Evolutionary conservation across 2,888 invertebrate genomes (phyloP).

Genomic region (Nephrotoma appendiculata): DNA sequence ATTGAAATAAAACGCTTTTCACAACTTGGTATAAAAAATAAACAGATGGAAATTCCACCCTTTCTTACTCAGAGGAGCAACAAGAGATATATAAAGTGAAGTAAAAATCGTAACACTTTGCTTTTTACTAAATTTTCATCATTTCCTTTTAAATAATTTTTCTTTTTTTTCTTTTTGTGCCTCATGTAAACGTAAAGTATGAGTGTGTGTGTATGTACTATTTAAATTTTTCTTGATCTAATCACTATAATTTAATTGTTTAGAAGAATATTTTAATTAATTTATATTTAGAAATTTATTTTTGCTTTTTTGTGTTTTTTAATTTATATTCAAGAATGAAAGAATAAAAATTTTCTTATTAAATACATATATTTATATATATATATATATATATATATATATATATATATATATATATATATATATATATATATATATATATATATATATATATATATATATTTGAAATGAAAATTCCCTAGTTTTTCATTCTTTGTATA

Average conservation of each 20-base stretch:
- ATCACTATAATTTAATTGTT: neutral
- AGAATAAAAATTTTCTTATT: neutral
- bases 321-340: neutral
- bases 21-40: neutral
- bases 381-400: neutral
- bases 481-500: neutral
- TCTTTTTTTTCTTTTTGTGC: neutral
- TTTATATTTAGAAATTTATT: neutral
- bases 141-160: neutral
- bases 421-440: neutral
- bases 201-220: neutral
- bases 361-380: neutral
- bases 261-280: neutral
- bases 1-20: neutral
- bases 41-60: neutral
- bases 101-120: neutral
- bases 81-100: neutral
- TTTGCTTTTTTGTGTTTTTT: neutral
- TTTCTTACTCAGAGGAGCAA: neutral
- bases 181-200: no score
- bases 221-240: neutral
- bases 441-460: neutral
- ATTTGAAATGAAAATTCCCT: neutral
- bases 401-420: neutral
- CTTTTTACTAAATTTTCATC: neutral